Evolutionary conservation across 2,113 vertebrate genomes (phyloP), one percentile per base, ranked within the genome.

Genomic region (Oreochromis tanganicae): DNA sequence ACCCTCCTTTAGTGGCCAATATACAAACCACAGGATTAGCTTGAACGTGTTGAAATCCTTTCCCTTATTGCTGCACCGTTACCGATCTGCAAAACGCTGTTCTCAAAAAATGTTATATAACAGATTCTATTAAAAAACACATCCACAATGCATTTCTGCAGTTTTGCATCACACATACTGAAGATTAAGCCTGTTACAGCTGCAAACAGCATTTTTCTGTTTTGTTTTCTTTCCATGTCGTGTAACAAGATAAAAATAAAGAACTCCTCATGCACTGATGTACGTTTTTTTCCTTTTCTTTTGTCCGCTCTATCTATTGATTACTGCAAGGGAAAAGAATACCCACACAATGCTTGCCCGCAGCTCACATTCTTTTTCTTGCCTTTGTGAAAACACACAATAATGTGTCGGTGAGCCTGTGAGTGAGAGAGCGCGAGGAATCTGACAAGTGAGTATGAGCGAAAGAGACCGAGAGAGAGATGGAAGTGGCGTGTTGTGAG

Each of bases 321-420:
- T 94, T 89, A 88, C 50, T 85, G 86, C n/a, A 24, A 86, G 59
- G 85, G 81, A 89, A 88, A 82, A 80, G 83, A 57, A 56, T 8
- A 73, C 84, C 87, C 82, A 85, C 63, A 86, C 89, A 68, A 48
- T 82, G 84, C 84, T 63, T 56, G 86, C 89, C 93, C 34, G 86
- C 54, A 17, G 90, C 88, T 87, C 88, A 83, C 82, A 86, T 85
- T 93, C 89, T 88, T 92, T 92, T 85, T 86, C 90, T 87, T 88
- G 54, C 83, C 86, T 90, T 88, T 87, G 89, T 89, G 85, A 94
- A 92, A 92, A 92, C 89, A 85, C 93, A 91, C 89, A 88, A 91
- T 92, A 88, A 92, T 91, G 93, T 94, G 94, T 94, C 21, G 81
- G 85, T 84, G 89, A 91, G 93, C 87, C 84, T 87, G 94, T 81